phyloP scores from a whole-genome alignment of 2,888 invertebrate genomes.

The Sabellastarte sp. region DNA sequence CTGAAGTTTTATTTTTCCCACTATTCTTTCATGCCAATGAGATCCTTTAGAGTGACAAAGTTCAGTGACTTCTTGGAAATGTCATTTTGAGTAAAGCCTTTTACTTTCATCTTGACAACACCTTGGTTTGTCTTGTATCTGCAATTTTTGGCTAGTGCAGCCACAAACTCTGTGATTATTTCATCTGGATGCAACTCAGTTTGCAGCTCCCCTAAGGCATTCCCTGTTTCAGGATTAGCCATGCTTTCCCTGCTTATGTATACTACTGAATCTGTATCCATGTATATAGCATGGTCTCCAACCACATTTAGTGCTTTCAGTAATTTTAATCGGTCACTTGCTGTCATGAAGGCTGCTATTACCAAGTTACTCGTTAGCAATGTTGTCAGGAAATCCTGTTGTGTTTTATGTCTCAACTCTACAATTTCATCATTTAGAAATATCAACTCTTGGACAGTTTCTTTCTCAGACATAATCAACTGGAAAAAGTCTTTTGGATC shows the following conservation, averaged over 20 bases:
- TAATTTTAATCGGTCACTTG: constrained; percentile 46
- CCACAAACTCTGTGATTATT: constrained; percentile 31
- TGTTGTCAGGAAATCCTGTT: neutral
- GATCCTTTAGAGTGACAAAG: constrained; percentile 27
- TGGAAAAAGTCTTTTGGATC: neutral
- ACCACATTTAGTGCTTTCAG: constrained; percentile 45
- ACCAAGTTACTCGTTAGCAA: constrained; percentile 10
- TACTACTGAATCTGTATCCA: constrained; percentile 54
- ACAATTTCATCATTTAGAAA: neutral
- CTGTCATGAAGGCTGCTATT: constrained; percentile 54
- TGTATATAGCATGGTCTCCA: constrained; percentile 45
- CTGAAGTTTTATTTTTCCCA: too few species aligned
- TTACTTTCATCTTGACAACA: constrained; percentile 31
- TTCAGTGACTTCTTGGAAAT: constrained; percentile 23
- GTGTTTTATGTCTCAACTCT: neutral
- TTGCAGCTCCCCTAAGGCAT: constrained; percentile 22
- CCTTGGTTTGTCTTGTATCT: constrained; percentile 10
- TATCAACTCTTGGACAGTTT: neutral
- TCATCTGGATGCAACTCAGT: constrained; percentile 30
- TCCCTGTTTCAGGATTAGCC: constrained; percentile 9
- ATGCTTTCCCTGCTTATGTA: constrained; percentile 26
- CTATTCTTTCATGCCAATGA: too few species aligned
- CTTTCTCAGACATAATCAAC: neutral
- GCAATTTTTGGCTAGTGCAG: constrained; percentile 19
- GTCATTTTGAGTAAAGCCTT: constrained; percentile 36